These are phyloP conservation scores for Drosophila azteca DNA, from an alignment of 1,140 invertebrate species.

Conservation along the genomic window DNA sequence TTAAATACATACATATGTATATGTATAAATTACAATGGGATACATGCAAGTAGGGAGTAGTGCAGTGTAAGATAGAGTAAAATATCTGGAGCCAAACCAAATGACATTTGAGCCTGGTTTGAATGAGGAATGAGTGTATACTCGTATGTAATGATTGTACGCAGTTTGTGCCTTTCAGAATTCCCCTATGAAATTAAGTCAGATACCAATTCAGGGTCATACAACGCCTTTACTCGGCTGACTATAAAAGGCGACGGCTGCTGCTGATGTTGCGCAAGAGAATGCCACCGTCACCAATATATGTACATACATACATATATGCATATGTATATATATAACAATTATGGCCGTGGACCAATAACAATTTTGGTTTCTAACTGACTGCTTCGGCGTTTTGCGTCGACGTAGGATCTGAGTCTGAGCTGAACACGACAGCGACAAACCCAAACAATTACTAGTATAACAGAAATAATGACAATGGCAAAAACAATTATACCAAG, in stretches of 20 bases:
- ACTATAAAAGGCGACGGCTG: conserved; percentile 54
- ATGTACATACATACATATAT: too few species aligned
- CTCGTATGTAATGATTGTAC: conserved; percentile 16
- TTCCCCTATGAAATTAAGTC: conserved; percentile 23
- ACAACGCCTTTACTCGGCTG: conserved; percentile 39
- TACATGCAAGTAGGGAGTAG: too few species aligned
- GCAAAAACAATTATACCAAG: conserved; percentile 25
- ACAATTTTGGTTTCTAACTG: conserved; percentile 49
- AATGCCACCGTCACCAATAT: conserved; percentile 46
- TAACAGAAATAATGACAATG: conserved; percentile 14
- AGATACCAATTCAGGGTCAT: conserved; percentile 60
- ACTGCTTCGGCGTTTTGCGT: conserved; percentile 25
- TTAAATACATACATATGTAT: neutral
- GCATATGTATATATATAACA: too few species aligned
- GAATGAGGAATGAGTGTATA: neutral
- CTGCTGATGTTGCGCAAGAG: conserved; percentile 46
- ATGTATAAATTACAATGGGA: too few species aligned
- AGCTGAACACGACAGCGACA: conserved; percentile 16
- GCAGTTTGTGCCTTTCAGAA: conserved; percentile 33
- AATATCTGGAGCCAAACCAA: conserved; percentile 7
- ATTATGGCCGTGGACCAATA: conserved; percentile 23
- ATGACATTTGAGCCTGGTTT: conserved; percentile 42
- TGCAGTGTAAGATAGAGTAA: too few species aligned
- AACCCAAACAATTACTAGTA: conserved; percentile 27
- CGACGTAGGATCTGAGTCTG: conserved; percentile 21